Conservation (phyloP, 2,797 vertebrate genomes). For the Aphelocoma californica region DNA sequence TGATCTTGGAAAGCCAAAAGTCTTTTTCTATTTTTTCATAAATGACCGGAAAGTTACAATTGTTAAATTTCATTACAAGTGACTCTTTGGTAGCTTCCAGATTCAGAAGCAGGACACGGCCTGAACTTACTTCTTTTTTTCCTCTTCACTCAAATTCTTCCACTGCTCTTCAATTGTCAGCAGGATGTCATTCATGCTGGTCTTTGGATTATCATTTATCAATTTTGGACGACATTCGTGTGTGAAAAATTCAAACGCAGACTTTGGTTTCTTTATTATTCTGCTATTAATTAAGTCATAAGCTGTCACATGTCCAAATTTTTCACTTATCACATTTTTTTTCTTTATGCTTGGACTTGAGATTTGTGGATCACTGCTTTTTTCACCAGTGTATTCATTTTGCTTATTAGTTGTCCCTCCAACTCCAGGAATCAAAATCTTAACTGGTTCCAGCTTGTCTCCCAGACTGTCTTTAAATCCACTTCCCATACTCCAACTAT, state of each 20-base stretch:
- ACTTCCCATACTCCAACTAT: slow-evolving; percentile 87
- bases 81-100: slow-evolving; percentile 77
- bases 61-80: slow-evolving; percentile 65
- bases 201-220: slow-evolving; percentile 81
- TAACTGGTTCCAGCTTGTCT: slow-evolving; percentile 83
- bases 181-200: slow-evolving; percentile 82
- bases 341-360: slow-evolving; percentile 61
- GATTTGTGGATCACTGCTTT: slow-evolving; percentile 27
- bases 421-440: slow-evolving; percentile 73
- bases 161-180: slow-evolving; percentile 81
- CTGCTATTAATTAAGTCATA: slow-evolving; percentile 89
- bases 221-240: slow-evolving; percentile 82
- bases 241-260: slow-evolving; percentile 84
- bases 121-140: slow-evolving; percentile 89
- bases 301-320: slow-evolving; percentile 81
- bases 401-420: neutral
- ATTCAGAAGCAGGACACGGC: slow-evolving; percentile 65
- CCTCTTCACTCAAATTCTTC: slow-evolving; percentile 87
- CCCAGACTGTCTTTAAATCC: slow-evolving; percentile 75
- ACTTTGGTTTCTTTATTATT: slow-evolving; percentile 82
- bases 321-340: slow-evolving; percentile 82
- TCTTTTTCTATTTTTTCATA: slow-evolving; percentile 71
- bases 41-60: slow-evolving; percentile 48
- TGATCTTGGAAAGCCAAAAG: slow-evolving; percentile 50
- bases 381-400: neutral